Base-by-base conservation (phyloP, 2,888 invertebrate species). In the Spialia ferax region DNA sequence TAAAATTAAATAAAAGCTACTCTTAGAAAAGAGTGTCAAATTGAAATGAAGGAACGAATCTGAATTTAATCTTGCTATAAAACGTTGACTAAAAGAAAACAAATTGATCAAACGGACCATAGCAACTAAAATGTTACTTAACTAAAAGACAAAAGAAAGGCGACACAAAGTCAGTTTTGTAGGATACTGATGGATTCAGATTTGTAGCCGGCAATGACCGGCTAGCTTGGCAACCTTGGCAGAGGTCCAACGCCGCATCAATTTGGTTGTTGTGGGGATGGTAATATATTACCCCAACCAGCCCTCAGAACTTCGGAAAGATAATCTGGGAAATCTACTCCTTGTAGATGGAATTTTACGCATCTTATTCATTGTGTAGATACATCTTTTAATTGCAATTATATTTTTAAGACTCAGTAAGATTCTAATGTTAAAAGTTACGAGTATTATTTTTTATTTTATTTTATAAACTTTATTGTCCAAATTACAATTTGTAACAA, bases 211-310 rank as follows among this genome's bases (percentile, higher is more conserved):
- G 29, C 18, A 50, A 32, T 32, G 38, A 8, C 20, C 61, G 3
- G 4, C 18, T n/a, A 62, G 8, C n/a, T n/a, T 52, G 23, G 6
- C 20, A 15, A 22, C 2, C 10, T 35, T 52, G 62, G 62, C 38
- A 54, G 1, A 15, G 15, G 10, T 48, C 52, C 62, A 52, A 50
- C 15, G 35, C 35, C 11, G 15, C 52, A 62, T 35, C 52, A 62
- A 62, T 52, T 29, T 52, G 32, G n/a, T 38, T 38, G 38, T 8
- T 35, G 29, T 35, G 15, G 13, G 50, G 11, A 22, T 22, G 48
- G 22, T 15, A 42, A 42, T 42, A 42, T 42, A 42, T 42, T 22
- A 50, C 10, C 22, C 50, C 50, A 50, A 13, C 15, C 15, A 50
- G 22, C 22, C 22, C 7, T 50, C 20, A 50, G 4, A 50, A 22